Evolutionary conservation across 2,888 invertebrate genomes (phyloP).

Genomic region (Parapristionchus giblindavisi): DNA sequence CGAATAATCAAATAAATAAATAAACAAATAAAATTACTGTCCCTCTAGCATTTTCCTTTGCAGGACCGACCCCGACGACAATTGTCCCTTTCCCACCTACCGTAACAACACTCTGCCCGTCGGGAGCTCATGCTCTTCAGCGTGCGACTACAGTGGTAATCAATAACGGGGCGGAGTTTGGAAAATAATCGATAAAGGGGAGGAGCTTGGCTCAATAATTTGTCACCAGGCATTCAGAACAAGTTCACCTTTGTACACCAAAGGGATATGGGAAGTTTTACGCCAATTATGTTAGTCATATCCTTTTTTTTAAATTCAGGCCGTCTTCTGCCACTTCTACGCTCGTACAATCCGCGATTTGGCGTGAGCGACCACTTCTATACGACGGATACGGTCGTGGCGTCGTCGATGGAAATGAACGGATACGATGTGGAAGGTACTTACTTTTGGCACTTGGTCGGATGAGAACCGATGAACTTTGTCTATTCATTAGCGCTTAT

Average conservation of each 20-base stretch:
- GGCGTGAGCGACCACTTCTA: conserved; percentile 56
- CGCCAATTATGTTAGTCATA: neutral
- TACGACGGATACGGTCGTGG: conserved; percentile 51
- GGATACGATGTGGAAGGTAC: conserved; percentile 51
- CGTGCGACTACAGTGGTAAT: conserved; percentile 34
- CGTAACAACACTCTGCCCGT: conserved; percentile 38
- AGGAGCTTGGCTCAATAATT: too few relatives aligned
- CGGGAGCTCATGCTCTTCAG: conserved; percentile 20
- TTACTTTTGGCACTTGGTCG: neutral
- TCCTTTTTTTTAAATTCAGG: conserved; percentile 39
- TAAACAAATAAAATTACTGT: too few relatives aligned
- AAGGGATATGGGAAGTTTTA: neutral
- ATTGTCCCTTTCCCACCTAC: conserved; percentile 38
- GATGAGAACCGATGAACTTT: too few relatives aligned
- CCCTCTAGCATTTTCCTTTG: too few relatives aligned
- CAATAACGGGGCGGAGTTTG: neutral
- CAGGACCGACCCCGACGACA: conserved; percentile 9
- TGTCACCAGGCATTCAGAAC: neutral
- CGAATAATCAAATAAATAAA: too few relatives aligned
- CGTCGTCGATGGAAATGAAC: conserved; percentile 43
- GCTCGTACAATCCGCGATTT: conserved; percentile 49
- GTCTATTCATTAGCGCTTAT: too few relatives aligned
- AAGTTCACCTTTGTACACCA: too few relatives aligned
- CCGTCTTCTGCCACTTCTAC: conserved; percentile 45
- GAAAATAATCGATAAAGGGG: too few relatives aligned